Evolutionary conservation across 2,888 invertebrate species (phyloP).

Genomic region (Iphiclides podalirius): DNA sequence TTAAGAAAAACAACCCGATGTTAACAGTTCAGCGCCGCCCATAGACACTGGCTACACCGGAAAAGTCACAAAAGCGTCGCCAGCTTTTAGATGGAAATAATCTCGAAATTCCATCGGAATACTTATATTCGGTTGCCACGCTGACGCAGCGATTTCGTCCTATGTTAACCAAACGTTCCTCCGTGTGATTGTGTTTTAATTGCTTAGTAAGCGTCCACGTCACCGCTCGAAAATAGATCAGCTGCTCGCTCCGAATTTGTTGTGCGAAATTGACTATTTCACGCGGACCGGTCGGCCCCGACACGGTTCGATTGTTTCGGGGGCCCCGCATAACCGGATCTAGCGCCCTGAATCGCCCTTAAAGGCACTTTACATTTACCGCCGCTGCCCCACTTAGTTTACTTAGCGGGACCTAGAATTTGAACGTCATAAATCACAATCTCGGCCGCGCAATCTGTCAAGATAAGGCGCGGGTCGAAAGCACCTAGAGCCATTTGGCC

Average conservation of each 20-base stretch:
- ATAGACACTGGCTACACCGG: no score
- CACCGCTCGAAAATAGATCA: slow-evolving; percentile 21
- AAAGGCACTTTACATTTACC: slow-evolving; percentile 55
- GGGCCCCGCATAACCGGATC: slow-evolving; percentile 67
- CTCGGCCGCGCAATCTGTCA: slow-evolving; percentile 44
- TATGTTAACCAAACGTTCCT: slow-evolving; percentile 23
- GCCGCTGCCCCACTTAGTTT: slow-evolving; percentile 47
- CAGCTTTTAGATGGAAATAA: no score
- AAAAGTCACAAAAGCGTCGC: no score
- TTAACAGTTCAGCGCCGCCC: no score
- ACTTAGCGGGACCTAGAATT: slow-evolving; percentile 44
- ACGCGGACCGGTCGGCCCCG: slow-evolving; percentile 26
- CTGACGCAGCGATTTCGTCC: slow-evolving; percentile 1
- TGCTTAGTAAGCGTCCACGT: slow-evolving; percentile 16
- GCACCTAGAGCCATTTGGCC: slow-evolving; percentile 38
- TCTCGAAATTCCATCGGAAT: slow-evolving; percentile 1
- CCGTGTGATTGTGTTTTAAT: slow-evolving; percentile 23
- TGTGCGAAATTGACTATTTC: no score
- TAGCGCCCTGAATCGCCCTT: slow-evolving; percentile 61
- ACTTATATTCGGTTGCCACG: slow-evolving; percentile 16
- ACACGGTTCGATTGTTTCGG: slow-evolving; percentile 46
- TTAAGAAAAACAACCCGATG: no score
- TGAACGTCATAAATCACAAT: slow-evolving; percentile 45
- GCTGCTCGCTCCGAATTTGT: slow-evolving; percentile 8
- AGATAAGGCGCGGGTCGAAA: slow-evolving; percentile 55